phyloP scores from a whole-genome alignment of 2,797 vertebrate genomes.

The Amblyraja radiata region DNA sequence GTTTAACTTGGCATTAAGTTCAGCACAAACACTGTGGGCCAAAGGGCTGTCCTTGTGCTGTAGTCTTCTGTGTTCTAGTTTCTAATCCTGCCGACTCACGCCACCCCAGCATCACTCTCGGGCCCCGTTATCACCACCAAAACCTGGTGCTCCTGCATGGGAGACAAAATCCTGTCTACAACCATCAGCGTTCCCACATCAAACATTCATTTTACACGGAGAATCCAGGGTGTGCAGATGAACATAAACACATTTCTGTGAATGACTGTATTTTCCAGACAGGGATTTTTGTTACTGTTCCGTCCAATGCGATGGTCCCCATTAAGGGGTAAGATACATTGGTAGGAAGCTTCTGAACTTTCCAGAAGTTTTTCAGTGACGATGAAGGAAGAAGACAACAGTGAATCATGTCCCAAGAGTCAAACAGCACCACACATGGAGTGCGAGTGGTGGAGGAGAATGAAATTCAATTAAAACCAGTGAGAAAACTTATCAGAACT shows the following conservation, averaged over 20 bases:
- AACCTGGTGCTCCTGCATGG: not conserved
- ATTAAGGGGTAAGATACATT: conserved; percentile 48
- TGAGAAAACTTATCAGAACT: not conserved
- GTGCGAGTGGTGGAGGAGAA: not conserved
- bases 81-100: not conserved
- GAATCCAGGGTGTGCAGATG: not conserved
- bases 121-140: not conserved
- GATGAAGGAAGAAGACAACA: conserved; percentile 90
- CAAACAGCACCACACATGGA: conserved; percentile 64
- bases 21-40: too few relatives aligned
- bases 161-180: not conserved
- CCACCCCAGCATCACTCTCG: not conserved
- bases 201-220: not conserved
- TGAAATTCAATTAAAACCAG: conserved; percentile 40
- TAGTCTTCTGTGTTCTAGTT: too few relatives aligned
- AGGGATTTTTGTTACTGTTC: conserved; percentile 44
- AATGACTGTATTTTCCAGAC: conserved; percentile 54
- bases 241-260: conserved; percentile 42
- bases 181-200: not conserved
- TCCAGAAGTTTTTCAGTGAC: conserved; percentile 96
- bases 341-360: conserved; percentile 69
- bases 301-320: conserved; percentile 48
- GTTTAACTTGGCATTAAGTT: too few relatives aligned
- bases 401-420: conserved; percentile 78
- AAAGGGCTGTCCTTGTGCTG: too few relatives aligned